Evolutionary conservation across 2,113 vertebrate genomes (phyloP), one percentile per base, ranked within the genome.

Genomic region (Dolichallabes microphthalmus): DNA sequence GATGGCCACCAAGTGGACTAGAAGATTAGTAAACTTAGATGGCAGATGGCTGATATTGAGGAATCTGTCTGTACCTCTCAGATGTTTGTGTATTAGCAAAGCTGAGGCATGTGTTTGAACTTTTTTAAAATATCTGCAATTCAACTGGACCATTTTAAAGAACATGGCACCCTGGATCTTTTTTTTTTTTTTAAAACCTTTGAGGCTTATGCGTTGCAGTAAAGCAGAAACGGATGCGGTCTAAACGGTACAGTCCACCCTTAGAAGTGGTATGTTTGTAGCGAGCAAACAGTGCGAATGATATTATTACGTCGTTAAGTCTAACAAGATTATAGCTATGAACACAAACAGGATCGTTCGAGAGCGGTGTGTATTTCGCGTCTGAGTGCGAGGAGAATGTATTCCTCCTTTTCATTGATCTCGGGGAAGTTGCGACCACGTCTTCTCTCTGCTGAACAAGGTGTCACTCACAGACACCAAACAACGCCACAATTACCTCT

Each of bases 391-490:
- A 50, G 58, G 11, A 53, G 15, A 71, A 25, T 76, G 64, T 80
- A 64, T 85, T 71, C 80, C 45, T 57, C 79, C 71, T 75, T 79
- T 52, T 45, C 79, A 86, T 82, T 86, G 85, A 86, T 86, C 85
- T 20, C 50, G 17, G 52, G 69, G 69, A 86, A 86, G 79, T 80
- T 81, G 30, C 69, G 57, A 80, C 82, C 22, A 32, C 50, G 30
- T 84, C 64, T 60, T 30, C 30, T 83, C 82, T 85, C 77, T 81
- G 82, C 77, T 75, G 68, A 87, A 80, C 82, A 81, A 75, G 68
- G 77, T 87, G 86, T 81, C 82, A 81, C 82, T 87, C 84, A 83
- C 75, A 64, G 87, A 57, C 35, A 63, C 84, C 84, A 82, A 88
- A 78, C 60, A 76, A 85, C 63, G 86, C 58, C 53, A 68, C 83